phyloP scores from a whole-genome alignment of 2,888 invertebrate species.

The Cerastis rubricosa region DNA sequence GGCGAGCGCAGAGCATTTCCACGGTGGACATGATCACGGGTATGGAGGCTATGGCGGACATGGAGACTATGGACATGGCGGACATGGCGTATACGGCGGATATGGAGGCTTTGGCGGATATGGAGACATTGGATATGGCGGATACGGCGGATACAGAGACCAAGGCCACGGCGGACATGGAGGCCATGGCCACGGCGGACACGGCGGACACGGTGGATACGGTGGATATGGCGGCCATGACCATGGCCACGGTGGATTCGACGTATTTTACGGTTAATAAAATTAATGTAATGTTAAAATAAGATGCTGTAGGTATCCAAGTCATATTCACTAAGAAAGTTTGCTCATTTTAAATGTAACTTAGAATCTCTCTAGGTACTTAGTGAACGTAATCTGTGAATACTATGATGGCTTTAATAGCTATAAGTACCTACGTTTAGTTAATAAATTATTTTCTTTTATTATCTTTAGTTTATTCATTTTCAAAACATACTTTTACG shows the following conservation, averaged over 20 bases:
- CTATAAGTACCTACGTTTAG: not conserved
- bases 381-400: not conserved
- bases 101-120: slow-evolving; percentile 3
- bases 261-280: not conserved
- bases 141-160: not conserved
- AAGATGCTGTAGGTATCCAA: slow-evolving; percentile 4
- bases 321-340: slow-evolving; percentile 3
- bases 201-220: not conserved
- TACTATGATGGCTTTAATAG: not conserved
- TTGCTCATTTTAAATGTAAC: not conserved
- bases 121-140: slow-evolving; percentile 2
- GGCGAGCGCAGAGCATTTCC: slow-evolving; percentile 7
- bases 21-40: not conserved
- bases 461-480: too few species aligned
- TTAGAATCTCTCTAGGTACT: not conserved
- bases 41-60: not conserved
- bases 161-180: not conserved
- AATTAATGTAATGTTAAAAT: not conserved
- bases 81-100: not conserved
- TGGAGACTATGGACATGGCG: not conserved
- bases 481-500: too few species aligned
- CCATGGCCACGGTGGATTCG: not conserved
- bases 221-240: not conserved
- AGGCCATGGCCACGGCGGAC: not conserved
- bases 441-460: slow-evolving; percentile 5